Evolutionary conservation across 2,888 invertebrate genomes (phyloP).

Genomic region (Gortyna flavago): DNA sequence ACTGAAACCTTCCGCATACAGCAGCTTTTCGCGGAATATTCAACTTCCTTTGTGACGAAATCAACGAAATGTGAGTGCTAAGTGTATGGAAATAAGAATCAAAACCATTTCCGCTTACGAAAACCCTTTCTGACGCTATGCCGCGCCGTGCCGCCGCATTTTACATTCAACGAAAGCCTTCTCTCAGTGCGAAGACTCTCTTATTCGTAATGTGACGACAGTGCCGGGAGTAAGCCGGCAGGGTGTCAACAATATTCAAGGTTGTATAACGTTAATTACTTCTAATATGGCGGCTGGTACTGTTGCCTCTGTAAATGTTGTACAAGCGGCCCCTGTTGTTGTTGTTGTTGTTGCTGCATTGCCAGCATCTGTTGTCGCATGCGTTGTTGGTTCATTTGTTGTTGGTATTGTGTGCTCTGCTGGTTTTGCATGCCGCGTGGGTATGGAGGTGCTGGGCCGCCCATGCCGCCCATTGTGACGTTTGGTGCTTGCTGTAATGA

Average conservation of each 20-base stretch:
- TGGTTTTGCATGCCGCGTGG: slow-evolving; percentile 91
- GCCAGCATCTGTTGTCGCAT: slow-evolving; percentile 93
- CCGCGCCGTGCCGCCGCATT: background rate
- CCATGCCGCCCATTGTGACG: slow-evolving; percentile 95
- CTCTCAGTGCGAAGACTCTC: background rate
- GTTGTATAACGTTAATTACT: background rate
- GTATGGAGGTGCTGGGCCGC: slow-evolving; percentile 95
- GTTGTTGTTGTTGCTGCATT: slow-evolving; percentile 91
- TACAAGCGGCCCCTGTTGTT: slow-evolving; percentile 88
- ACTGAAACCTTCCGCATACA: background rate
- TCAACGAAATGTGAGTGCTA: background rate
- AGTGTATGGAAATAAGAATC: background rate
- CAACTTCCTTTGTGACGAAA: background rate
- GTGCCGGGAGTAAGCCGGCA: background rate
- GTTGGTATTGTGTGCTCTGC: slow-evolving; percentile 91
- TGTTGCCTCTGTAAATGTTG: slow-evolving; percentile 87
- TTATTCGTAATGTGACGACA: slow-evolving; percentile 20
- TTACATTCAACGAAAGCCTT: background rate
- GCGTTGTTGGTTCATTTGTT: slow-evolving; percentile 89
- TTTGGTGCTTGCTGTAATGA: slow-evolving; percentile 92
- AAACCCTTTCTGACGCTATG: background rate
- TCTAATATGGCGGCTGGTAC: slow-evolving; percentile 86
- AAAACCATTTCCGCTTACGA: background rate
- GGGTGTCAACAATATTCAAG: background rate
- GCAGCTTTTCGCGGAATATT: background rate